Base-by-base conservation (phyloP, 2,888 invertebrate species). In the Ptilodon capucinus region DNA sequence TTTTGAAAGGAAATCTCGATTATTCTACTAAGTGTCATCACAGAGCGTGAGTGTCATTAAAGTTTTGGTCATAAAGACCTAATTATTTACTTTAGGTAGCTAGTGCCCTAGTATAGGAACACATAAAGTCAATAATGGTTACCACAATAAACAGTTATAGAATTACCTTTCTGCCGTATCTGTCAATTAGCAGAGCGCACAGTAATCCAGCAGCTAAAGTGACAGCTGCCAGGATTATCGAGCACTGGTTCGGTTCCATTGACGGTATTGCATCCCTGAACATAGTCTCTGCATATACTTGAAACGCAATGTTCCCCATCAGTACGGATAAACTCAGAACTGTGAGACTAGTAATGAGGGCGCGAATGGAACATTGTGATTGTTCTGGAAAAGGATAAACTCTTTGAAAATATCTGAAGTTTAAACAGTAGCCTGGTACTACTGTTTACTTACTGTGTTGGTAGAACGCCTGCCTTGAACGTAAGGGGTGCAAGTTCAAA, bases 231-330 rank as follows among this genome's bases (percentile, higher is more conserved):
- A 87, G 44, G 11, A 76, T 60, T 30, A 86, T 76, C 1, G 86
- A 74, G 14, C 84, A 81, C 2, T 74, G 54, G 46, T 79, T 84
- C 0, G 87, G 64, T 2, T 81, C 69, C 74, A 86, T 71, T 0
- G 73, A 74, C 0, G 87, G 86, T 0, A 82, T 74, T 0, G 87
- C 85, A 21, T 83, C 78, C 21, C 71, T 76, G 60, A 87, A 84
- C 6, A 87, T 51, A 0, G 79, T 74, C 51, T 87, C 87, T 0
- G 86, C 85, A 38, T 84, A 86, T 3, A 87, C 83, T 48, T 86
- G 86, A 0, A 87, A 60, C 0, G 81, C 79, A 4, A 84, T 72
- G 9, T 81, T 73, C 0, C 87, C 87, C 85, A 86, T 86, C 18
- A 82, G 57, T 16, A 81, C 77, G 8, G 75, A 75, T 0, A 68